phyloP scores from a whole-genome alignment of 2,113 vertebrate genomes.

The Meriones unguiculatus region DNA sequence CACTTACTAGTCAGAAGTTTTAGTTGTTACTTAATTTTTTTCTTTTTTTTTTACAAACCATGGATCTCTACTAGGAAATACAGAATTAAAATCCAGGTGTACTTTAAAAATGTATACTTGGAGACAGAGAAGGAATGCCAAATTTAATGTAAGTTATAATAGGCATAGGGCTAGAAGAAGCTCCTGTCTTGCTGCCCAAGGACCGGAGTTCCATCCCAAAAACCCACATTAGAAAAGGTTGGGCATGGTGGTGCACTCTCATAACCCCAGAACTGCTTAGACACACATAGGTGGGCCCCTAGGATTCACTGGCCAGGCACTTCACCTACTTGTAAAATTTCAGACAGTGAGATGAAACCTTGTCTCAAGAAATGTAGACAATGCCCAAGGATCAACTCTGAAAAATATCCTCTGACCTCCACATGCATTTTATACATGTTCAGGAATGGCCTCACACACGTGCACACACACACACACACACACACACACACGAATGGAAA shows the following conservation, averaged over 20 bases:
- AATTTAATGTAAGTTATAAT: conserved; percentile 21
- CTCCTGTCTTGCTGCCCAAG: neutral
- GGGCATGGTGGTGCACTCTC: too few species aligned
- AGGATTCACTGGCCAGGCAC: neutral
- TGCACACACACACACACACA: neutral
- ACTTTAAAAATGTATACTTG: neutral
- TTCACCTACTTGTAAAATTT: too few species aligned
- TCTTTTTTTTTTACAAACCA: neutral
- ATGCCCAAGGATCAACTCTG: neutral
- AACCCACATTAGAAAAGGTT: neutral
- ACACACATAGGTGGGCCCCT: neutral
- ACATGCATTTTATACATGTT: neutral
- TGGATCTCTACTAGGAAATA: neutral
- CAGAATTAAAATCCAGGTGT: conserved; percentile 19
- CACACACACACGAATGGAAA: neutral
- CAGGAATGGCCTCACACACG: neutral
- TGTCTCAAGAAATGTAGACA: neutral
- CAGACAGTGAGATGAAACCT: neutral
- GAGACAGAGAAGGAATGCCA: neutral
- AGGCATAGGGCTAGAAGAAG: neutral
- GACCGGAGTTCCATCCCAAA: neutral
- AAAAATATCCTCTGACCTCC: neutral
- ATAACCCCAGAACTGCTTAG: neutral
- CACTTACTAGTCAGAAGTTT: neutral
- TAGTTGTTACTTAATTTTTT: neutral